These are phyloP conservation scores for Nannobrachium achirus DNA, from an alignment of 2,113 vertebrate species.

Conservation along the genomic window DNA sequence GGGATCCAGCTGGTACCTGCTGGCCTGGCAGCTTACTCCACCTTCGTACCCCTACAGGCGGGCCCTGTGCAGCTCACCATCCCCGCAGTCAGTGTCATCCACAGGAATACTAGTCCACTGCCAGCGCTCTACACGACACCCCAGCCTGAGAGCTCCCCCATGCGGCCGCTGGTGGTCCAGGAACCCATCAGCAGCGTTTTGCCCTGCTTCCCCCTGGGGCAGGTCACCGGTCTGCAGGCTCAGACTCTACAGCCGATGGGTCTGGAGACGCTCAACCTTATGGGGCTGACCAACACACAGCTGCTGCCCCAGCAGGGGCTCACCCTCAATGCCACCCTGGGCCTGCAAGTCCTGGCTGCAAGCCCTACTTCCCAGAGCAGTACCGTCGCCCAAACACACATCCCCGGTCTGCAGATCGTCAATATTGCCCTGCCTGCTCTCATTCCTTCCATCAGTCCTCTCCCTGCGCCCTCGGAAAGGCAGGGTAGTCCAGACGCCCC, in stretches of 20 bases:
- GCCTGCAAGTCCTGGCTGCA: slow-evolving; percentile 89
- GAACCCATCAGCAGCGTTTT: slow-evolving; percentile 83
- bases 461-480: slow-evolving; percentile 55
- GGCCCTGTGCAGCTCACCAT: slow-evolving; percentile 92
- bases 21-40: slow-evolving; percentile 89
- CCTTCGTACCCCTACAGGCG: slow-evolving; percentile 92
- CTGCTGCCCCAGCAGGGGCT: slow-evolving; percentile 84
- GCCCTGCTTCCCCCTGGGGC: slow-evolving; percentile 90
- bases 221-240: slow-evolving; percentile 84
- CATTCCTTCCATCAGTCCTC: slow-evolving; percentile 86
- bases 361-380: slow-evolving; percentile 79
- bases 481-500: slow-evolving; percentile 65
- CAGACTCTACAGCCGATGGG: slow-evolving; percentile 81
- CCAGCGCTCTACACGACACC: slow-evolving; percentile 51
- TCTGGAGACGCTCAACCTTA: slow-evolving; percentile 86
- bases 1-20: slow-evolving; percentile 93
- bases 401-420: slow-evolving; percentile 91
- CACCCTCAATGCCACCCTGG: slow-evolving; percentile 86
- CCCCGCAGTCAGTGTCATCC: slow-evolving; percentile 90
- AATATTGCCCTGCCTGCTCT: slow-evolving; percentile 92
- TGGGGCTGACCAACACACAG: slow-evolving; percentile 87
- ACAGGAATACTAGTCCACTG: slow-evolving; percentile 83
- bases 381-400: slow-evolving; percentile 78
- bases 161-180: slow-evolving; percentile 75
- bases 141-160: slow-evolving; percentile 33